A percentile compares a stretch with the other conserved stretches of the same genome.
phyloP scores from a whole-genome alignment of 2,888 invertebrate genomes.

The Chromoteleia sp. region DNA sequence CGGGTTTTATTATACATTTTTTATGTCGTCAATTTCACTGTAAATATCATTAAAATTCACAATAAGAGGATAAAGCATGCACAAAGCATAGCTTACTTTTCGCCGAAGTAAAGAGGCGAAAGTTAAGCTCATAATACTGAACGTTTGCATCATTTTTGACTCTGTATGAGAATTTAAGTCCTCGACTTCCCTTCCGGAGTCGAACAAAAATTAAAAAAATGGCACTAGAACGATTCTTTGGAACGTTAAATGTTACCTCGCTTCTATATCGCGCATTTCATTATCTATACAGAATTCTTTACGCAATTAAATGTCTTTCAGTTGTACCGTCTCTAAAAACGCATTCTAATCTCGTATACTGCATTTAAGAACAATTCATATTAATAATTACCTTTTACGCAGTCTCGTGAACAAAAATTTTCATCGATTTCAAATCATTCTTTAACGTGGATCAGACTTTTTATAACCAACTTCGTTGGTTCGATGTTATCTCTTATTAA shows the following conservation, averaged over 20 bases:
- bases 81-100: conserved; percentile 56
- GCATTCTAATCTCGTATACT: too few species aligned
- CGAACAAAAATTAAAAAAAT: background rate
- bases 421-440: too few species aligned
- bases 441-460: too few species aligned
- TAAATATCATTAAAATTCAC: conserved; percentile 63
- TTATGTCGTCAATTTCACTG: conserved; percentile 45
- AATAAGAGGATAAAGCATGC: conserved; percentile 56
- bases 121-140: conserved; percentile 48
- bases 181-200: conserved; percentile 21
- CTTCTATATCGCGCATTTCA: too few species aligned
- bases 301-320: too few species aligned
- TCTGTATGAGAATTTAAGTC: conserved; percentile 17
- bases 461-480: too few species aligned
- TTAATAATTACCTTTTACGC: too few species aligned
- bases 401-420: too few species aligned
- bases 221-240: conserved; percentile 10
- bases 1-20: conserved; percentile 29
- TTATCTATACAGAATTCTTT: too few species aligned
- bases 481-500: too few species aligned
- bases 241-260: background rate
- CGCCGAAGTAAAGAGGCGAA: conserved; percentile 50
- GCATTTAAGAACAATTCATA: too few species aligned
- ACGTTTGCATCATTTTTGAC: conserved; percentile 44
- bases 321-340: too few species aligned